Base-by-base conservation (phyloP, 2,888 invertebrate genomes). In the Erebia aethiops region DNA sequence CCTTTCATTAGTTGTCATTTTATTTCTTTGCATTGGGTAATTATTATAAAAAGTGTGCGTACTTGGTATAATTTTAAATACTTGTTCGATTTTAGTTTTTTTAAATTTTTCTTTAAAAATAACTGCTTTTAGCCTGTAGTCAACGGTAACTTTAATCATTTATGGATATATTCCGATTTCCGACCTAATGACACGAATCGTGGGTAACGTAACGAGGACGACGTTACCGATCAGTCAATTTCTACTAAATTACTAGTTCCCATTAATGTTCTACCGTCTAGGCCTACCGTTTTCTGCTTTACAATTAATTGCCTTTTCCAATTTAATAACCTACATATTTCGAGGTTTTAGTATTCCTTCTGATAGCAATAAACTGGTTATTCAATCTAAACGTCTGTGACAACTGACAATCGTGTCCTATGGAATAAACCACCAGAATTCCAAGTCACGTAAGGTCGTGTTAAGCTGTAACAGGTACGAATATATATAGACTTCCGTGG, bases 391-490 rank as follows among this genome's bases (percentile, higher is more conserved):
- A 69, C 26, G 46, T 67, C 58, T 58, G 49, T 10, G 21, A 21
- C 62, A 46, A 43, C 14, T 10, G 21, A 21, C 62, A 46, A 43
- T 16, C 49, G 16, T 58, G 52, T 71, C 63, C 70, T 69, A 63
- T 49, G 60, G 56, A 63, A 71, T 67, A 58, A 49, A 67, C 18
- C 60, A 43, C 81, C 81, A 80, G 82, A 83, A 85, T 85, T 83
- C 83, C 84, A 83, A 86, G 87, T 85, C 90, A 88, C 88, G 90
- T 83, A 82, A 88, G 83, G 81, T 78, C 81, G 87, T 81, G 86
- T 81, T 81, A 78, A 77, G 76, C 80, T 78, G 84, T 88, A 87
- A 87, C 90, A 83, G 88, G 90, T 84, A 87, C 88, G 81, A 78
- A 67, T 58, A 81, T 79, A 82, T 84, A 82, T 84, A 82, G 78